phyloP scores from a whole-genome alignment of 1,140 invertebrate species.

The Anagrus nilaparvatae region DNA sequence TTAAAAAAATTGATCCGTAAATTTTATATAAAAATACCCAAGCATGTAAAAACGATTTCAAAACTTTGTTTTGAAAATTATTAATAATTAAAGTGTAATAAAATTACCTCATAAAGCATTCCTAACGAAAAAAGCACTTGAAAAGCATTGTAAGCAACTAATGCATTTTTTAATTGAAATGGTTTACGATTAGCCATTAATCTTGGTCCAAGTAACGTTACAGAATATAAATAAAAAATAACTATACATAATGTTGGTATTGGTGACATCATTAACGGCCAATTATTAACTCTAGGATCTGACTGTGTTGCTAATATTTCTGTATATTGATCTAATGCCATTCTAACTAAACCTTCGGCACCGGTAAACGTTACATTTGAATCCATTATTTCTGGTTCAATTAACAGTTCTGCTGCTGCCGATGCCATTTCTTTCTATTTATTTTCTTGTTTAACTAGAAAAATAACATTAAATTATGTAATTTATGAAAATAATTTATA shows the following conservation, averaged over 20 bases:
- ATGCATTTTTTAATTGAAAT: slow-evolving; percentile 65
- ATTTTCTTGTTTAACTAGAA: too few relatives aligned
- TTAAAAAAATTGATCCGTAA: too few relatives aligned
- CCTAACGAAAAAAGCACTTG: slow-evolving; percentile 78
- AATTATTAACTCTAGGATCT: slow-evolving; percentile 82
- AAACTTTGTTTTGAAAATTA: too few relatives aligned
- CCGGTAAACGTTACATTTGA: slow-evolving; percentile 33
- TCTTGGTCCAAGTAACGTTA: slow-evolving; percentile 70
- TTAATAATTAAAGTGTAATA: too few relatives aligned
- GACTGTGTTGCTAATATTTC: slow-evolving; percentile 45
- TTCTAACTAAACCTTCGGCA: slow-evolving; percentile 45
- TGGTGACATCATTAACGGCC: slow-evolving; percentile 84
- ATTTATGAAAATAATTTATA: too few relatives aligned
- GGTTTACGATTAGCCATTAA: slow-evolving; percentile 83
- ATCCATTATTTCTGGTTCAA: slow-evolving; percentile 30
- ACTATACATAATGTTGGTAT: slow-evolving; percentile 77
- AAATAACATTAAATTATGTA: too few relatives aligned
- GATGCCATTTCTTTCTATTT: slow-evolving; percentile 30
- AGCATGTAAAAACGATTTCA: too few relatives aligned
- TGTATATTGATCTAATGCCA: slow-evolving; percentile 49
- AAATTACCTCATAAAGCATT: slow-evolving; percentile 80
- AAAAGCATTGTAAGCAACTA: slow-evolving; percentile 83
- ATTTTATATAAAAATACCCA: too few relatives aligned
- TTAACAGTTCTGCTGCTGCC: slow-evolving; percentile 38
- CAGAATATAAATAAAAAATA: slow-evolving; percentile 67